Evolutionary conservation across 2,113 vertebrate genomes (phyloP), one percentile per base, ranked within the genome.

Genomic region (Casuarius casuarius): DNA sequence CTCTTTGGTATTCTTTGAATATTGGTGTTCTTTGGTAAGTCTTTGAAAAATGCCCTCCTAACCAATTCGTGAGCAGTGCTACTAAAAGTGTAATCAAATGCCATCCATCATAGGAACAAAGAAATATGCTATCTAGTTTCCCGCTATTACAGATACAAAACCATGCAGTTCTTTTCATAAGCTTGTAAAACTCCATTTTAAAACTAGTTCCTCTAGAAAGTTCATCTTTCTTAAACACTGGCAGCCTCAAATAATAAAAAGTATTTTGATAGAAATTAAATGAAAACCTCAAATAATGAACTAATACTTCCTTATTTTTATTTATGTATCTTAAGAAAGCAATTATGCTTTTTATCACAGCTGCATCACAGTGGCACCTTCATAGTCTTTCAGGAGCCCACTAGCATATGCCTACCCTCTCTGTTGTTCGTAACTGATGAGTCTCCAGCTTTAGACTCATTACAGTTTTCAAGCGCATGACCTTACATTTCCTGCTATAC

Each of bases 101-200:
- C 12, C 61, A 40, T 67, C n/a, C 44, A 71, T 42, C 80, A 71
- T 5, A 83, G 19, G n/a, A 58, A 42, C n/a, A 75, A 28, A 81
- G 40, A 74, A 86, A 49, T 26, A 70, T 76, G 46, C 33, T 92
- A 20, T 62, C 26, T 31, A 7, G 8, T 74, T 23, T 20, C 21
- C 29, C 91, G 14, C 22, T 31, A 4, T 28, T 25, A 7, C 8
- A 9, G 6, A 35, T 23, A 52, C 5, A 25, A 15, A 40, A 40
- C 21, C 35, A 68, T 2, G 10, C n/a, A 1, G 0, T 33, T 31
- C 8, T 46, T 29, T 70, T 66, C 3, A 2, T 16, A 78, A 82
- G 25, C 35, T 65, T 14, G 5, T 33, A 62, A 12, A 7, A 38
- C 22, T 46, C 28, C 4, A 1, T 82, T 92, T 79, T 52, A n/a